Base-by-base conservation (phyloP, 2,888 invertebrate species). In the Osmoderma eremita region DNA sequence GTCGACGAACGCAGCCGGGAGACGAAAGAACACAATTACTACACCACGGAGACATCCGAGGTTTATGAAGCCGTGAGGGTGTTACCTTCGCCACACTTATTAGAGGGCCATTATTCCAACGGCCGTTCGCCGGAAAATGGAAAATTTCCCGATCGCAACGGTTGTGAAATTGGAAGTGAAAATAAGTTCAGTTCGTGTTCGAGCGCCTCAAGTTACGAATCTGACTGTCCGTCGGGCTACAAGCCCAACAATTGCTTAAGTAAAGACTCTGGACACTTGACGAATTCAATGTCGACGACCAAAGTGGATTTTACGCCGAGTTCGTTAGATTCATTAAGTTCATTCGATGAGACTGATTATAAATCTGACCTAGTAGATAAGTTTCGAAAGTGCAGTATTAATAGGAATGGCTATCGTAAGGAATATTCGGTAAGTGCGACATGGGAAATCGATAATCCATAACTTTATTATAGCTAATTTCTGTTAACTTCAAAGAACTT, bases 1-100 rank as follows among this genome's bases (percentile, higher is more conserved):
- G 86, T 91, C n/a, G 90, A 91, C 78, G 90, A 90, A 77, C 80
- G 90, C 4, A 87, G 87, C 68, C 85, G 88, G 56, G 90, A 91
- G 80, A 89, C 88, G 41, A 89, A 90, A 79, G 90, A 91, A 75
- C 88, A 90, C 78, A 90, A 90, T 78, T 88, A 86, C 75, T 90
- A 89, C 78, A 86, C 88, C 51, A 89, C 87, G 75, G 86, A 88
- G 53, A 87, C 88, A 58, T 87, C 87, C 70, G 90, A 90, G 79
- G 85, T 89, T 70, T 89, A 88, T 86, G 88, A 89, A 77, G 89
- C 89, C 45, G 78, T 83, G 50, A 81, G 80, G 73, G 79, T 83
- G 36, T 77, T 82, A 62, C 82, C 82, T 2, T 78, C 78, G 3
- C 74, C 80, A 2, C 81, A 81, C 65, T 71, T 82, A 67, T 66